Evolutionary conservation across 2,113 vertebrate genomes (phyloP), one percentile per base, ranked within the genome.

Genomic region (Hypanus sabinus): DNA sequence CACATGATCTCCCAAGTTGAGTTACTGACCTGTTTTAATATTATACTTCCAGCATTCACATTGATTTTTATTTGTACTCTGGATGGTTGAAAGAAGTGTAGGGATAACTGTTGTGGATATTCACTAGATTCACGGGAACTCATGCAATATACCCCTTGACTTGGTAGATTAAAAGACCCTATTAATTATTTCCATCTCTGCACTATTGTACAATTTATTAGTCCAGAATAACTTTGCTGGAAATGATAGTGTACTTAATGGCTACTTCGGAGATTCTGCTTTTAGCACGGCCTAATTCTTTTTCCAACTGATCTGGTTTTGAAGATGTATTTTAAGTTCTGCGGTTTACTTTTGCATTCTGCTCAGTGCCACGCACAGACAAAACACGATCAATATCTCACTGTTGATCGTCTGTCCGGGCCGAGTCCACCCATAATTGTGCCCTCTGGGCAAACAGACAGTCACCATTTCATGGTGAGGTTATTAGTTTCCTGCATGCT

Each of bases 371-470:
- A 55, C 83, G 33, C 20, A 60, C n/a, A 65, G 60, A 90, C 60
- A 65, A 90, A 90, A 90, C 60, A 90, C 33, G 71, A 70, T 70
- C 46, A 92, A 92, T 92, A 92, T 70, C 68, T 46, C 22, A 46
- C 38, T 71, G 36, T 46, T 93, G 36, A 93, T 36, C 73, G 90
- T 30, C 68, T 93, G n/a, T 11, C 18, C n/a, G 71, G 33, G 7
- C 68, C 20, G 20, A 71, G n/a, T 46, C 22, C 22, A 73, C 90
- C 36, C 68, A 70, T 73, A 93, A 93, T 73, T 73, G 68, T 73
- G 68, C 90, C 33, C 36, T 93, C 24, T 73, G 68, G 90, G 36
- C 24, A 46, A 71, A 70, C 22, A 93, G 90, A 46, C 36, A 46
- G 30, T 87, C 33, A 62, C 90, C 68, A 73, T 93, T 73, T 46